These are phyloP conservation scores for Blastobasis adustella DNA, from an alignment of 2,888 invertebrate genomes.

Conservation along the genomic window DNA sequence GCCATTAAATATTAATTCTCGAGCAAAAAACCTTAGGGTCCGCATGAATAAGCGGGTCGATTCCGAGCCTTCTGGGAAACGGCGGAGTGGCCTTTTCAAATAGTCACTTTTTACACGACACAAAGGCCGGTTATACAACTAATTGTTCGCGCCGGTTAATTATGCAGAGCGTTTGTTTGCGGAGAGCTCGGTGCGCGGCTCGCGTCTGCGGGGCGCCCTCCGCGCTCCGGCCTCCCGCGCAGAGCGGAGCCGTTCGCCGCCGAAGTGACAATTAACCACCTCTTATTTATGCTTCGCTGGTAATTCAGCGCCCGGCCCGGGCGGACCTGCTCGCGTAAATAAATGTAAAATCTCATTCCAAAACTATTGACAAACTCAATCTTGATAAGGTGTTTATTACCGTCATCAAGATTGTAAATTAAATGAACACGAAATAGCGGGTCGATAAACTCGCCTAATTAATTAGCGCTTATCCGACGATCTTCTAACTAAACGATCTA, in stretches of 20 bases:
- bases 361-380: slow-evolving; percentile 36
- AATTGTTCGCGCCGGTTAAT: slow-evolving; percentile 63
- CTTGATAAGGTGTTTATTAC: slow-evolving; percentile 51
- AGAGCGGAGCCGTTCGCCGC: slow-evolving; percentile 19
- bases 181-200: slow-evolving; percentile 22
- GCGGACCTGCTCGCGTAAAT: neutral
- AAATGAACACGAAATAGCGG: slow-evolving; percentile 50
- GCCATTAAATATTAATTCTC: slow-evolving; percentile 58
- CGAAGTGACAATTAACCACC: slow-evolving; percentile 33
- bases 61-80: slow-evolving; percentile 63
- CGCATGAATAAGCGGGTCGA: slow-evolving; percentile 37
- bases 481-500: slow-evolving; percentile 33
- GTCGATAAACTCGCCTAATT: slow-evolving; percentile 53
- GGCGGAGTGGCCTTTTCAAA: slow-evolving; percentile 35
- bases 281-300: slow-evolving; percentile 24
- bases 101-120: slow-evolving; percentile 47
- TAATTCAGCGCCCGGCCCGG: slow-evolving; percentile 6
- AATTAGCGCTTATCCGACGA: slow-evolving; percentile 49
- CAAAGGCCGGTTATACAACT: slow-evolving; percentile 63
- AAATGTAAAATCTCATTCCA: neutral
- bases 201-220: slow-evolving; percentile 16
- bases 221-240: slow-evolving; percentile 10
- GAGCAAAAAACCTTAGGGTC: slow-evolving; percentile 43
- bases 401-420: slow-evolving; percentile 49
- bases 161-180: slow-evolving; percentile 53